A percentile compares a stretch with the other conserved stretches of the same genome.
These are phyloP conservation scores for Eutrigla gurnardus DNA, from an alignment of 2,797 vertebrate genomes.

Conservation along the genomic window DNA sequence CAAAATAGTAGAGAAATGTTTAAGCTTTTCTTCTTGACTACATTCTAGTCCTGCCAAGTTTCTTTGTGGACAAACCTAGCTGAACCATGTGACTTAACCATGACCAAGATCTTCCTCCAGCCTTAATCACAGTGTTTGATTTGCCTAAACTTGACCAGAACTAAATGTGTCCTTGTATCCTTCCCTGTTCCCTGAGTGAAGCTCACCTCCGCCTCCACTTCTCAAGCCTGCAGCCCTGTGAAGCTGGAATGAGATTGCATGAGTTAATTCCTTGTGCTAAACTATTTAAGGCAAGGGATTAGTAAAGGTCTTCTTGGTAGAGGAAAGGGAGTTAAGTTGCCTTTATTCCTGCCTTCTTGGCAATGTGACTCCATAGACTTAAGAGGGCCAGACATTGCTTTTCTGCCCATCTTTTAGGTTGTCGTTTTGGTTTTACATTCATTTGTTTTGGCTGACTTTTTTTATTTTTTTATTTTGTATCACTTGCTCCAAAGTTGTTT, in stretches of 20 bases:
- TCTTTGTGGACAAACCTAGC: slow-evolving; percentile 1
- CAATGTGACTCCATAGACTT: slow-evolving; percentile 60
- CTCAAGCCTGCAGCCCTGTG: slow-evolving; percentile 58
- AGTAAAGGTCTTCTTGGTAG: slow-evolving; percentile 61
- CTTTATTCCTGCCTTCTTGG: slow-evolving; percentile 61
- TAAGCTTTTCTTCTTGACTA: not conserved
- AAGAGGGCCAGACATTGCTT: slow-evolving; percentile 24
- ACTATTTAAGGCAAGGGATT: slow-evolving; percentile 83
- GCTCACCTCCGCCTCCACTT: slow-evolving; percentile 66
- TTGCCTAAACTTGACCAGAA: slow-evolving; percentile 20
- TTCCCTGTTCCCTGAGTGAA: slow-evolving; percentile 1
- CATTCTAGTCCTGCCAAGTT: not conserved
- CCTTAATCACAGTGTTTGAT: slow-evolving; percentile 1
- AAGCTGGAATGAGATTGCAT: slow-evolving; percentile 80
- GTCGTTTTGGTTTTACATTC: not conserved
- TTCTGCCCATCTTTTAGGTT: slow-evolving; percentile 6
- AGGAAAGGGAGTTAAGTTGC: slow-evolving; percentile 68
- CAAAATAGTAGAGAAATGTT: not conserved
- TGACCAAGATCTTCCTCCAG: slow-evolving; percentile 16
- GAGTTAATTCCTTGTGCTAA: slow-evolving; percentile 82
- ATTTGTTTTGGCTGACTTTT: not conserved
- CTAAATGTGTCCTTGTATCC: slow-evolving; percentile 11
- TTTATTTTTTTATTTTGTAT: slow-evolving; percentile 21
- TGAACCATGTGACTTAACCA: slow-evolving; percentile 4
- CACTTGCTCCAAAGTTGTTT: slow-evolving; percentile 50